phyloP scores from a whole-genome alignment of 1,140 invertebrate genomes.

The Drosophila auraria region DNA sequence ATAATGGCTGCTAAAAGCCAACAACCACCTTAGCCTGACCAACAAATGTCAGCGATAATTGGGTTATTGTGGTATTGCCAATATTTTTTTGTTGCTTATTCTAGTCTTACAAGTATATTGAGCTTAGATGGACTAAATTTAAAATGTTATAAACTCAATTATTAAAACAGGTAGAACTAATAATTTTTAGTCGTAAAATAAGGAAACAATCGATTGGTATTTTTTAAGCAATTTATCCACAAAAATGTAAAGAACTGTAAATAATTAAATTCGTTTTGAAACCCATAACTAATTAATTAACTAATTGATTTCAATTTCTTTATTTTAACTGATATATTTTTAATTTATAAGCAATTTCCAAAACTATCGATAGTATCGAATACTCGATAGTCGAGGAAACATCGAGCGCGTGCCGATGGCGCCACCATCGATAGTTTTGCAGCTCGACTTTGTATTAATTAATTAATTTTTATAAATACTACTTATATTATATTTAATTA shows the following conservation, averaged over 20 bases:
- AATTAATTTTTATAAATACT: too few species aligned
- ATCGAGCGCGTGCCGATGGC: neutral
- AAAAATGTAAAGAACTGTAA: neutral
- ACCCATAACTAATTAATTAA: neutral
- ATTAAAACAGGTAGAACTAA: too few species aligned
- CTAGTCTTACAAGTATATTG: too few species aligned
- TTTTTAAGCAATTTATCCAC: neutral
- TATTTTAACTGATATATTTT: neutral
- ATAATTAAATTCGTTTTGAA: neutral
- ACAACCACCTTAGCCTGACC: too few species aligned
- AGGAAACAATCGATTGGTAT: neutral
- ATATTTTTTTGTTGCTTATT: neutral
- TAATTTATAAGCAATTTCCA: neutral
- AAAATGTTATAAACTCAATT: too few species aligned
- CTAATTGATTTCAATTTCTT: neutral
- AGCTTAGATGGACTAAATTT: neutral
- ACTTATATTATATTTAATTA: too few species aligned
- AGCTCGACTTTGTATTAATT: neutral
- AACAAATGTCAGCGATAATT: too few species aligned
- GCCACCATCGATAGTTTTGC: conserved; percentile 2
- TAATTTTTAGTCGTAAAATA: too few species aligned
- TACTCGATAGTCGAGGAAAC: neutral
- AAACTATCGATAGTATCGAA: neutral
- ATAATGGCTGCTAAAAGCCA: too few species aligned
- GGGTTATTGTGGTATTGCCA: too few species aligned